Conservation (phyloP, 1,140 invertebrate species). For the Odontomachus brunneus region DNA sequence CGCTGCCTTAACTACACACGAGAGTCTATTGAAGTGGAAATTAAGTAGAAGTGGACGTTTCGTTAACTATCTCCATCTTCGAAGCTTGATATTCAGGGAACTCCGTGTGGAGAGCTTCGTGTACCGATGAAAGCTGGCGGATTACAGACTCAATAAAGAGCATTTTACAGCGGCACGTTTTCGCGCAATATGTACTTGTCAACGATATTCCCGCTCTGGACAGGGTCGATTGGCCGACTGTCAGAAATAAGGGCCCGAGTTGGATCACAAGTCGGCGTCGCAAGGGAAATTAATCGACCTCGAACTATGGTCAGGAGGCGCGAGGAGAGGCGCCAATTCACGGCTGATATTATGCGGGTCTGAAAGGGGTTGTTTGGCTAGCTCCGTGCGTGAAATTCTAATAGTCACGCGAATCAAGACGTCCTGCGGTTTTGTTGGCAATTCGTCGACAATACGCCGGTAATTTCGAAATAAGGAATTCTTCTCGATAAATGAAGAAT, state of each 20-base stretch:
- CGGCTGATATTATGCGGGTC: constrained; percentile 9
- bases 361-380: constrained; percentile 12
- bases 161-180: constrained; percentile 26
- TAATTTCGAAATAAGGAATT: constrained; percentile 3
- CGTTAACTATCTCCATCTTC: too few species aligned
- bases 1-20: too few species aligned
- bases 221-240: constrained; percentile 15
- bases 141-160: constrained; percentile 26
- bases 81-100: too few species aligned
- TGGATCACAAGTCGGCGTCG: constrained; percentile 13
- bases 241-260: constrained; percentile 27
- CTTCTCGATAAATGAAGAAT: background rate
- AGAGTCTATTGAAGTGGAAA: too few species aligned
- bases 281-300: constrained; percentile 47
- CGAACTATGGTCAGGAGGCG: constrained; percentile 5
- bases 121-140: background rate
- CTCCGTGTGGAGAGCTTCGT: too few species aligned
- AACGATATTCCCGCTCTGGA: constrained; percentile 2
- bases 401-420: background rate
- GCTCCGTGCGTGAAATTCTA: constrained; percentile 28
- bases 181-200: constrained; percentile 40
- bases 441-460: background rate
- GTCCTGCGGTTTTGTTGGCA: background rate
- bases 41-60: too few species aligned
- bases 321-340: constrained; percentile 6